phyloP scores from a whole-genome alignment of 2,113 vertebrate genomes.

The Myiozetetes cayanensis region DNA sequence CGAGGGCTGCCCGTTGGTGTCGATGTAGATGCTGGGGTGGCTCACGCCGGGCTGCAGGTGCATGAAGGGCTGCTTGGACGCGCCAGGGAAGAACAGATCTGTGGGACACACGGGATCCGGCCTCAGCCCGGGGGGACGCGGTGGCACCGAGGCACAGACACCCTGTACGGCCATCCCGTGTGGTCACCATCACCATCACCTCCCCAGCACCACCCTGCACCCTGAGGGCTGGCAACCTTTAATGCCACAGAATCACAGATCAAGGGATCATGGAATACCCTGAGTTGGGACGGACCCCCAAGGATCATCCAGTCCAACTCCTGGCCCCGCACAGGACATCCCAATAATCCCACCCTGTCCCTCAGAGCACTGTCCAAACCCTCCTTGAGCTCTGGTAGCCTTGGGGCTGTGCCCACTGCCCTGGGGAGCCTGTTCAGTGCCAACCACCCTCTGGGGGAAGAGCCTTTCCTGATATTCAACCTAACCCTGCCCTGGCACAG shows the following conservation, averaged over 20 bases:
- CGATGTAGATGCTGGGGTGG: constrained; percentile 67
- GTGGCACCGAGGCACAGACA: fast-evolving
- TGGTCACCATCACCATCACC: fast-evolving
- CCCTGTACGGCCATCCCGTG: fast-evolving
- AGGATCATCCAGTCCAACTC: fast-evolving
- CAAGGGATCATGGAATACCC: background rate
- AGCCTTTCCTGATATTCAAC: background rate
- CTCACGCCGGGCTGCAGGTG: constrained; percentile 36
- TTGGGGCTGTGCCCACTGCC: fast-evolving
- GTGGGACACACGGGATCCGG: fast-evolving
- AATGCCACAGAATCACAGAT: fast-evolving
- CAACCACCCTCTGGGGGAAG: background rate
- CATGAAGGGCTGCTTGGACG: constrained; percentile 16
- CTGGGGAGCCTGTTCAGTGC: background rate
- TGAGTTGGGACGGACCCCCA: background rate
- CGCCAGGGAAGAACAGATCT: constrained; percentile 28
- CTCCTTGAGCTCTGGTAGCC: background rate
- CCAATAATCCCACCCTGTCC: background rate
- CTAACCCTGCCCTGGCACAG: background rate
- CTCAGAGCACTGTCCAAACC: fast-evolving
- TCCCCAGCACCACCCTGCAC: background rate
- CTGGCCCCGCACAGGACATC: background rate
- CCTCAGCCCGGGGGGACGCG: fast-evolving
- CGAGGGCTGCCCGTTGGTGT: constrained; percentile 58
- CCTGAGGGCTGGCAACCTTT: background rate